Base-by-base conservation (phyloP, 2,888 invertebrate species). In the Drosophila macrothrix region DNA sequence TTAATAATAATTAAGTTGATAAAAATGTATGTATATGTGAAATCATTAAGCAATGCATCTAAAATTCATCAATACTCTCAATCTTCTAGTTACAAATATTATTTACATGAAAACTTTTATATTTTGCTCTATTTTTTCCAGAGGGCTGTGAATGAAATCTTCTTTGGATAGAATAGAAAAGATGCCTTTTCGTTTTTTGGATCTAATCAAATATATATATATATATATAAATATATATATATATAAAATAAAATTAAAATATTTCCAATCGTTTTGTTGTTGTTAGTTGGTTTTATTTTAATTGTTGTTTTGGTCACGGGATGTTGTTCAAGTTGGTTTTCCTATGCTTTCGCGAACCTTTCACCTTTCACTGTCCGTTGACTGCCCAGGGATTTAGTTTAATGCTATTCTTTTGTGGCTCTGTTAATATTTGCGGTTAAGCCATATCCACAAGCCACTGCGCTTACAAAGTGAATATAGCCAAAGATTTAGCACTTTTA, bases 401-500 rank as follows among this genome's bases (percentile, higher is more conserved):
- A 83, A 73, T 80, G 81, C 69, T 59, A 68, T 81, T 86, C 82
- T 86, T 80, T 76, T 81, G 73, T 70, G 73, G 73, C 37, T 63
- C 37, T 71, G 74, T 78, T 86, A 80, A 84, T 89, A 88, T 88
- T 80, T 80, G 73, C 65, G 55, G 58, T 54, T 52, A 22, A 59
- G 76, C 73, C 86, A 72, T 75, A 64, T 54, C 76, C 70, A 63
- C 77, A 65, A 70, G 53, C 55, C 65, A 55, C 59, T 41, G 62
- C 59, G 67, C 60, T 66, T 73, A 80, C 88, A 85, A 86, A 86
- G 85, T 86, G 90, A 86, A 86, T 88, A 86, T 80, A 85, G 90
- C 83, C 72, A 83, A 87, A 87, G 90, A 90, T 87, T 87, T 90
- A 90, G 88, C 87, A 87, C 82, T 87, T 90, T 87, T 90, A 87